Evolutionary conservation across 2,113 vertebrate species (phyloP).

Genomic region (Cryptotis parvus): DNA sequence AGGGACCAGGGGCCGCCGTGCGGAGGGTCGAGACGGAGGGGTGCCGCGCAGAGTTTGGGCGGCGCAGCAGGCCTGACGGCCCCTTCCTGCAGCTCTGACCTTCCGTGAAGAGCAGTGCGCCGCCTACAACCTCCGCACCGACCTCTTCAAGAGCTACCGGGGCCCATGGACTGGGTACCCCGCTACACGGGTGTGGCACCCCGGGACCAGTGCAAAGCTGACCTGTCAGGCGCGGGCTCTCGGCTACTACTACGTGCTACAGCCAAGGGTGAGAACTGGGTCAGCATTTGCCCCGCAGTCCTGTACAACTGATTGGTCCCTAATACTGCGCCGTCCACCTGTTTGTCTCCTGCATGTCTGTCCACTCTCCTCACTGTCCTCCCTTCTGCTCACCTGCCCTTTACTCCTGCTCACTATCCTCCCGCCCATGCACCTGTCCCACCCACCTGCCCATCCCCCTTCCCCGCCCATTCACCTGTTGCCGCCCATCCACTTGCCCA

Average conservation of each 20-base stretch:
- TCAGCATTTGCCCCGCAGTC: too few species aligned
- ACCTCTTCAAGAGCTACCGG: slow-evolving; percentile 83
- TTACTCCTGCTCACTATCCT: too few species aligned
- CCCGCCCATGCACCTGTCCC: too few species aligned
- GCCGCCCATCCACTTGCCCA: too few species aligned
- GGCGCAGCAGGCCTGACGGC: background rate
- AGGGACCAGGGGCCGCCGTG: background rate
- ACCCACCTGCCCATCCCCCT: too few species aligned
- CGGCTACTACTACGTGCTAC: slow-evolving; percentile 86
- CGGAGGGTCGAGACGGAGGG: too few species aligned
- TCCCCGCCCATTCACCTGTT: too few species aligned
- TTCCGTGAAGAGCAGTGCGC: slow-evolving; percentile 88
- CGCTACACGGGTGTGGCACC: slow-evolving; percentile 83
- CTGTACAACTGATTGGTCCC: too few species aligned
- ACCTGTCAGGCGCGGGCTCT: slow-evolving; percentile 85
- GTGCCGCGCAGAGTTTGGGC: background rate
- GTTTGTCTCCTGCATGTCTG: background rate
- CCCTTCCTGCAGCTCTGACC: slow-evolving; percentile 72
- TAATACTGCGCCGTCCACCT: too few species aligned
- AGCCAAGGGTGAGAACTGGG: slow-evolving; percentile 85
- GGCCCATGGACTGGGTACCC: slow-evolving; percentile 86
- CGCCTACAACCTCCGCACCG: slow-evolving; percentile 83
- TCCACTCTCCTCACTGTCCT: too few species aligned
- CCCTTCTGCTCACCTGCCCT: background rate
- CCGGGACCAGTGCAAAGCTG: slow-evolving; percentile 86